Percentiles rank a stretch among this genome's conserved stretches.
Conservation (phyloP, 2,888 invertebrate species). For the Drosophila picticornis region DNA sequence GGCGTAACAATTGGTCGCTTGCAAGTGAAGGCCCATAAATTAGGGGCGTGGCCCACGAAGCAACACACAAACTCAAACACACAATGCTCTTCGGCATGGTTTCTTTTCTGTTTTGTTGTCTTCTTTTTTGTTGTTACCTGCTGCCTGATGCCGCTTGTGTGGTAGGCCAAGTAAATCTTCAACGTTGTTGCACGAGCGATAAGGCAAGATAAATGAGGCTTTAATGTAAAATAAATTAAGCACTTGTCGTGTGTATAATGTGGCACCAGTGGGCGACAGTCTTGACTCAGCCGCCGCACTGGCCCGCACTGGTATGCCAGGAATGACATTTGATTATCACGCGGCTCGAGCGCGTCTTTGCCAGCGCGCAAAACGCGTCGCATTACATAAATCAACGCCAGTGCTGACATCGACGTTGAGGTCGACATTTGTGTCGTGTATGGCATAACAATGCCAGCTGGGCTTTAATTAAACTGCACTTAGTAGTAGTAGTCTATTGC, state of each 20-base stretch:
- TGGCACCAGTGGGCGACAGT: constrained; percentile 27
- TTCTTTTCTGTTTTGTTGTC: constrained; percentile 4
- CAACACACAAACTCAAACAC: constrained; percentile 13
- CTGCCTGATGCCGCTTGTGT: constrained; percentile 17
- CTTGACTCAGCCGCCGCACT: constrained; percentile 21
- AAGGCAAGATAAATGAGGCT: constrained; percentile 79
- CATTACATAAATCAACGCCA: constrained; percentile 72
- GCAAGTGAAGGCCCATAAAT: constrained; percentile 76
- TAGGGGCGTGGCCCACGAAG: constrained; percentile 67
- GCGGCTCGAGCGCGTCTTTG: constrained; percentile 66
- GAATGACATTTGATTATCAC: constrained; percentile 81
- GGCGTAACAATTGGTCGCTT: constrained; percentile 68
- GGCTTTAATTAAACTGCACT: constrained; percentile 72
- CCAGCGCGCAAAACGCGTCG: constrained; percentile 54
- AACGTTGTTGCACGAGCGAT: constrained; percentile 78
- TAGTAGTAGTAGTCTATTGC: constrained; percentile 46
- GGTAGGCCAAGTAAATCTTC: constrained; percentile 72
- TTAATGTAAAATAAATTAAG: constrained; percentile 81
- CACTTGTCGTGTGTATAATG: constrained; percentile 74
- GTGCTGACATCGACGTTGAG: constrained; percentile 38
- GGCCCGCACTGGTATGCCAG: constrained; percentile 53
- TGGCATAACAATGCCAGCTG: constrained; percentile 64
- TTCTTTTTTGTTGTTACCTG: constrained; percentile 11
- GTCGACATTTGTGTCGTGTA: constrained; percentile 47
- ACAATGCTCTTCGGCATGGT: constrained; percentile 34